Base-by-base conservation (phyloP, 2,113 vertebrate genomes). In the Gymnorhina tibicen region DNA sequence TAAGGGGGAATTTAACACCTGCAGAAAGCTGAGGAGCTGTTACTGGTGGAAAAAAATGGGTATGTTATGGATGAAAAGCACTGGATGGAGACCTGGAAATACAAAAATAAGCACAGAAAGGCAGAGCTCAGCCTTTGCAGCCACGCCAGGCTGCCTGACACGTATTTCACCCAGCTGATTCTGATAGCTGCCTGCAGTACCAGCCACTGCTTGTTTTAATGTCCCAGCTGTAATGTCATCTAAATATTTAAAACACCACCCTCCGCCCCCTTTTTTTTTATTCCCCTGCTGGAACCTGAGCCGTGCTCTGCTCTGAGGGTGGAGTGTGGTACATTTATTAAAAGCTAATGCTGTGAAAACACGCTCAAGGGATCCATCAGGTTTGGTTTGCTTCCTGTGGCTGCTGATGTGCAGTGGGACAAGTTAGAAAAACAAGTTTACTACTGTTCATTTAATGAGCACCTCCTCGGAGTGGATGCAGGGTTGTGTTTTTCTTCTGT, bases 371-470 rank as follows among this genome's bases (percentile, higher is more conserved):
- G 94, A 94, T 88, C 64, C 91, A 64, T 85, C 87, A 95, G 91
- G 89, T 87, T 92, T 89, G 80, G 64, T 60, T 73, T 85, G 66
- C 92, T 96, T 97, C 95, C 95, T 92, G 87, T 87, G 75, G 77
- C 80, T 86, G 16, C 70, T 85, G 76, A 75, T 88, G 77, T 75
- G 85, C 88, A 84, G 26, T 18, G 64, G 90, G 92, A 69, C 74
- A 73, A 89, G 81, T 60, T 46, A 89, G 81, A 91, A 97, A 97
- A 96, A 96, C 95, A 96, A 91, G 63, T 87, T 89, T 87, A 41
- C 37, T 58, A 9, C 73, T 91, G 82, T 82, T 87, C 70, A 7
- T 73, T 77, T 80, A 63, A 92, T 80, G 81, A 86, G 56, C 89
- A 55, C 58, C 56, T 86, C 78, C 55, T 72, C 13, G 2, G 6